Base-by-base conservation (phyloP, 2,113 vertebrate genomes). In the Pachypanchax playfairii region DNA sequence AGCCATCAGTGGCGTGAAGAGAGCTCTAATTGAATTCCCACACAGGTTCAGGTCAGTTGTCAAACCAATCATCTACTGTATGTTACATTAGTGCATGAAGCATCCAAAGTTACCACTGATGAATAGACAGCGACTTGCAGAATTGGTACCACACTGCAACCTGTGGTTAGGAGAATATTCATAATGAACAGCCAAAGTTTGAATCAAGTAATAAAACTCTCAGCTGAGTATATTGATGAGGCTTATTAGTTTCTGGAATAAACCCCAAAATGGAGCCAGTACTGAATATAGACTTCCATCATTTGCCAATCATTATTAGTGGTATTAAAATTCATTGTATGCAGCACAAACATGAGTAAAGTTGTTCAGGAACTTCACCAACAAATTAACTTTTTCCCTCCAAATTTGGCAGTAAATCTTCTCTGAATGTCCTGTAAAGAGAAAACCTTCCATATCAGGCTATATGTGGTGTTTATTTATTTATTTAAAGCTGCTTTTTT, bases 1-100 rank as follows among this genome's bases (percentile, higher is more conserved):
- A 48, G 35, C 39, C 25, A 50, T 73, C 25, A 43, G 11, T 42
- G 42, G 11, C 18, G 39, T 49, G 41, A 52, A 66, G 50, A 33
- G 51, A 12, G 17, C 39, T 77, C 5, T 68, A 72, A 75, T 78
- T 71, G 29, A 47, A 21, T 68, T 73, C 46, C 55, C 41, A 25
- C 49, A 52, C 51, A 60, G 60, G 63, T 68, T 63, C 52, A 70
- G 70, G 67, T 83, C 74, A 65, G 67, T 80, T 66, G 70, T 43
- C 63, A 17, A 5, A 10, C 55, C 33, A 54, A 50, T 82, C 65
- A 82, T 53, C 56, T 39, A 13, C 48, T 68, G 33, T 20, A 38
- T 46, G 42, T 57, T 59, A 25, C 35, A 73, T 61, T 68, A 60
- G 68, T 71, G 55, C 65, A 46, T 46, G 43, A 60, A 67, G 59